Conservation (phyloP, 92 coral and sea anemone species). For the Siderastrea radians region DNA sequence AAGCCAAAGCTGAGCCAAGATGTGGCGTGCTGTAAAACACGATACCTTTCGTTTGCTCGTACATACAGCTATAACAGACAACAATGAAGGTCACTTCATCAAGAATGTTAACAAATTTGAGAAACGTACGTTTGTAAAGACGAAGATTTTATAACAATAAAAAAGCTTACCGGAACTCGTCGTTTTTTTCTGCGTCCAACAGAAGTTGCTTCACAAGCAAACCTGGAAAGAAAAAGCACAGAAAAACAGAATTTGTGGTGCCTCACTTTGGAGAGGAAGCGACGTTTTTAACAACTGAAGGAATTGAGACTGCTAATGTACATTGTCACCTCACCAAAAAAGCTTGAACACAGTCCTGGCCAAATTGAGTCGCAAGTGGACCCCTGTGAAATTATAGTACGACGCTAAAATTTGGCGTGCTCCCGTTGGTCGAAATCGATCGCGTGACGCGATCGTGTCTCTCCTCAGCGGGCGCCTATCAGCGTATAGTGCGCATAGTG, state of each 20-base stretch:
- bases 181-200: conserved; percentile 72
- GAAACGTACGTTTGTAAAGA: not conserved
- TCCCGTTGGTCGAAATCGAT: too few relatives aligned
- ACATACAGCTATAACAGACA: conserved; percentile 68
- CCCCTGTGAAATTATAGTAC: too few relatives aligned
- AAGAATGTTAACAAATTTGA: too few relatives aligned
- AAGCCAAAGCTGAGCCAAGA: conserved; percentile 87
- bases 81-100: not conserved
- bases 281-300: not conserved
- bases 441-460: too few relatives aligned
- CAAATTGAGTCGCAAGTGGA: too few relatives aligned
- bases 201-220: conserved; percentile 91
- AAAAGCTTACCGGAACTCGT: conserved; percentile 72
- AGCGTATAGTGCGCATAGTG: too few relatives aligned
- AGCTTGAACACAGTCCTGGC: too few relatives aligned
- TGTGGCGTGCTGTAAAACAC: conserved; percentile 98
- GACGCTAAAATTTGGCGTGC: too few relatives aligned
- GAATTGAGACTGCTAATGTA: too few relatives aligned
- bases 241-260: not conserved
- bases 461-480: too few relatives aligned
- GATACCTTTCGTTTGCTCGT: conserved; percentile 85
- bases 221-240: conserved; percentile 56
- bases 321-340: too few relatives aligned
- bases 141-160: not conserved
- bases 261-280: not conserved